phyloP scores from a whole-genome alignment of 2,888 invertebrate species.

The Nephrotoma appendiculata region DNA sequence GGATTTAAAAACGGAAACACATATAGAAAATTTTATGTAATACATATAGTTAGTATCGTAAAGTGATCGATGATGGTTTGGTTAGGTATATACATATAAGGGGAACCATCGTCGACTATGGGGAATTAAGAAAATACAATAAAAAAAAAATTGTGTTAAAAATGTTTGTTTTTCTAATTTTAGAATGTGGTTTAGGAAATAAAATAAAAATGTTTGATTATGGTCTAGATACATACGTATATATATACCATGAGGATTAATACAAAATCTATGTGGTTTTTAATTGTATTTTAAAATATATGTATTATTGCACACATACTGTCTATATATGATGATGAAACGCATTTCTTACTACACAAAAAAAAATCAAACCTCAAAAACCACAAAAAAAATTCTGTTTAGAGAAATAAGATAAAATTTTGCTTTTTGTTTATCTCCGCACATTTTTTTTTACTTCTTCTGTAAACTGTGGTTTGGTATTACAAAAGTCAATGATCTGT shows the following conservation, averaged over 20 bases:
- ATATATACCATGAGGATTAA: not conserved
- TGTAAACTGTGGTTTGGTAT: not conserved
- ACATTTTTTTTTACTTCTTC: not conserved
- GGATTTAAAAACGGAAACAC: not conserved
- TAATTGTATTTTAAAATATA: not conserved
- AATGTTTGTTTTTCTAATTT: not conserved
- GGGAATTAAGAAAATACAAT: not conserved
- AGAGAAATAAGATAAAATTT: not conserved
- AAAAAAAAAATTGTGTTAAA: not conserved
- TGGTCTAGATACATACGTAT: not conserved
- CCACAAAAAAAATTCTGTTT: not conserved
- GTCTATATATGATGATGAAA: not conserved
- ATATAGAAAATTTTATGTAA: not conserved
- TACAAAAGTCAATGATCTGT: not conserved
- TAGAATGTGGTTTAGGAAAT: not conserved
- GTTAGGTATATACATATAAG: not conserved
- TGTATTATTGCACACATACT: not conserved
- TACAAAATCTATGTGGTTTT: not conserved
- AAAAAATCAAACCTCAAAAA: not conserved
- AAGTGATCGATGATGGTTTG: not conserved
- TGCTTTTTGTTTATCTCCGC: not conserved
- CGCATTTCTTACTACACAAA: not conserved
- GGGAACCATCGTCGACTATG: not conserved
- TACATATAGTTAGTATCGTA: not conserved
- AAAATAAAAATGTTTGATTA: not conserved